Conservation (phyloP, 2,888 invertebrate species). For the Brachypalpus laphriformis region DNA sequence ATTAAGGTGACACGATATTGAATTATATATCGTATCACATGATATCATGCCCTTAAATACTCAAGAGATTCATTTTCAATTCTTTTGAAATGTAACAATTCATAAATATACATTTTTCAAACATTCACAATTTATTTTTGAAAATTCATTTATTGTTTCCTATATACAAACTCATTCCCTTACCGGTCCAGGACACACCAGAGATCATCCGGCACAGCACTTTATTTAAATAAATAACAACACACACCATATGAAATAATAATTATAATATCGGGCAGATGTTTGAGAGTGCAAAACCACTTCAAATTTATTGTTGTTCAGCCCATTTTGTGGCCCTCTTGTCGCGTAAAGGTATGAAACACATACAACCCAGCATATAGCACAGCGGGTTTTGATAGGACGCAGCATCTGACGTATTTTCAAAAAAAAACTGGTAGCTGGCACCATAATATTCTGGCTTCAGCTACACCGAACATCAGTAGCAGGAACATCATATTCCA, state of each 20-base stretch:
- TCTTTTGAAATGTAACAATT: too few relatives aligned
- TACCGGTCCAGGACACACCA: not conserved
- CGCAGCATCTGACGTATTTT: conserved; percentile 58
- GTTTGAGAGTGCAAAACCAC: conserved; percentile 66
- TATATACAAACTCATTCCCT: too few relatives aligned
- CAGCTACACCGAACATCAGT: conserved; percentile 1
- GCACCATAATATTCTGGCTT: conserved; percentile 9
- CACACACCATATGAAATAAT: conserved; percentile 40
- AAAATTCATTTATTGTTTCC: too few relatives aligned
- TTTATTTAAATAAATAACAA: conserved; percentile 46
- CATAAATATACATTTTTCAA: too few relatives aligned
- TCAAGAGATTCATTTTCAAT: too few relatives aligned
- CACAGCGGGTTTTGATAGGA: conserved; percentile 56
- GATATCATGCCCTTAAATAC: too few relatives aligned
- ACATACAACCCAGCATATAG: not conserved
- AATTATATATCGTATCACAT: too few relatives aligned
- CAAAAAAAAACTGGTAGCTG: conserved; percentile 40
- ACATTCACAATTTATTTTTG: too few relatives aligned
- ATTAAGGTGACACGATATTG: too few relatives aligned
- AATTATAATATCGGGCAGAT: conserved; percentile 69
- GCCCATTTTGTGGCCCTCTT: conserved; percentile 62
- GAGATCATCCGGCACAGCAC: not conserved
- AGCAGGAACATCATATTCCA: conserved; percentile 19
- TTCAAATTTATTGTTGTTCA: conserved; percentile 69
- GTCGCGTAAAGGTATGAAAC: conserved; percentile 17